These are phyloP conservation scores for Bubo bubo DNA, from an alignment of 2,113 vertebrate genomes.

Conservation along the genomic window DNA sequence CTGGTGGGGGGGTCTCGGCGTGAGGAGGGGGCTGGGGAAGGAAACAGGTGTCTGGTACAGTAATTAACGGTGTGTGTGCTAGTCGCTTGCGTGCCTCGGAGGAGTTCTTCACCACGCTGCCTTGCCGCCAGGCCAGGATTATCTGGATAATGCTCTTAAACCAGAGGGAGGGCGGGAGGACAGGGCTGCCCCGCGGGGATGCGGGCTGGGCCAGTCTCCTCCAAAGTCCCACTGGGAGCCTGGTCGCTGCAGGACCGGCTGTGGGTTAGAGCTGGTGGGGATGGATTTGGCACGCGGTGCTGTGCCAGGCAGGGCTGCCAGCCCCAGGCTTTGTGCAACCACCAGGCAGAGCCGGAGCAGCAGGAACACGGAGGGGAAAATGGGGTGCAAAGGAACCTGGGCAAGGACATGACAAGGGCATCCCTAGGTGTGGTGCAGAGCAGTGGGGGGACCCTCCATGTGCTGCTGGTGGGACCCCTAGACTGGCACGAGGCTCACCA, in stretches of 20 bases:
- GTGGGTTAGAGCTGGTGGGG: fast-evolving
- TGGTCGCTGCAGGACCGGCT: not conserved
- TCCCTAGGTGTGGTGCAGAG: not conserved
- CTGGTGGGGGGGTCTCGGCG: fast-evolving
- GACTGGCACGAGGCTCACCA: fast-evolving
- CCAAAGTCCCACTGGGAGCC: fast-evolving
- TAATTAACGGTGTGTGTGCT: not conserved
- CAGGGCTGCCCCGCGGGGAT: not conserved
- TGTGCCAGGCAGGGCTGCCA: not conserved
- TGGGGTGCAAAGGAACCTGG: not conserved
- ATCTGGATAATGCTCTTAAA: slow-evolving; percentile 58
- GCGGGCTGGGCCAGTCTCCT: not conserved
- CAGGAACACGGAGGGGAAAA: fast-evolving
- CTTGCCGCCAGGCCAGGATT: slow-evolving; percentile 34
- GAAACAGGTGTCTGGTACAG: not conserved
- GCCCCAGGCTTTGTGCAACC: not conserved
- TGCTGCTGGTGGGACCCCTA: not conserved
- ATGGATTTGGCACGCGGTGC: not conserved
- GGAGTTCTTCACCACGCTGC: slow-evolving; percentile 1
- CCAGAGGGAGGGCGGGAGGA: not conserved
- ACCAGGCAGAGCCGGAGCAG: fast-evolving
- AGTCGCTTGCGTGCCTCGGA: not conserved
- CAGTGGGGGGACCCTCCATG: fast-evolving
- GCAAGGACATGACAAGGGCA: not conserved
- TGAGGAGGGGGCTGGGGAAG: not conserved